Conservation (phyloP, 1,140 invertebrate species). For the Leptopilina clavipes region DNA sequence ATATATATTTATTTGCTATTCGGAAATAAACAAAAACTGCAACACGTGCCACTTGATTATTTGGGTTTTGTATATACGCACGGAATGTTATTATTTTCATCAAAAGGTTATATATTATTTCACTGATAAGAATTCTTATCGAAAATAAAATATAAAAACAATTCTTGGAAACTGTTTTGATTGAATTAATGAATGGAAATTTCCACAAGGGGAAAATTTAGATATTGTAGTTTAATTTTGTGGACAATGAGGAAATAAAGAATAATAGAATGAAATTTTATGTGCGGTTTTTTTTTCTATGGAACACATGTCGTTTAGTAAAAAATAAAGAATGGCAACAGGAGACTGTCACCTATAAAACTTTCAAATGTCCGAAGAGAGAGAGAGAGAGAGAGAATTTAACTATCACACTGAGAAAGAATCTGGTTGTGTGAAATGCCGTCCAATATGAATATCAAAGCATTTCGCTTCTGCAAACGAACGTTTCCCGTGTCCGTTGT, state of each 20-base stretch:
- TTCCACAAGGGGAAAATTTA: too few relatives aligned
- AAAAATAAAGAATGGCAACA: slow-evolving; percentile 3
- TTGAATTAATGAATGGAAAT: too few relatives aligned
- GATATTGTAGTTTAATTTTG: background rate
- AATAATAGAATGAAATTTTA: slow-evolving; percentile 4
- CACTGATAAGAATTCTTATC: too few relatives aligned
- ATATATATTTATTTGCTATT: slow-evolving; percentile 1
- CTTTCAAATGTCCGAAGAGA: background rate
- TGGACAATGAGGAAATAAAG: slow-evolving; percentile 18
- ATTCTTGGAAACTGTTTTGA: too few relatives aligned
- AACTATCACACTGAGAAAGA: slow-evolving; percentile 20
- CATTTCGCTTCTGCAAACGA: slow-evolving; percentile 31
- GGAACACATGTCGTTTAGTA: slow-evolving; percentile 17
- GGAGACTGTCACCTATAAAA: slow-evolving; percentile 11
- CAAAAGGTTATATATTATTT: too few relatives aligned
- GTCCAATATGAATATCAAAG: slow-evolving; percentile 34
- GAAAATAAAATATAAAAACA: background rate
- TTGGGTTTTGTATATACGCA: too few relatives aligned
- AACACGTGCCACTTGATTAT: background rate
- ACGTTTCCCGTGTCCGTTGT: slow-evolving; percentile 30
- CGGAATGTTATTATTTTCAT: too few relatives aligned
- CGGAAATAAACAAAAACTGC: background rate
- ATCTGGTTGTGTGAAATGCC: slow-evolving; percentile 31
- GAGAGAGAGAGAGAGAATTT: background rate
- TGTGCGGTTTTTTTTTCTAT: background rate